Base-by-base conservation (phyloP, 2,888 invertebrate species). In the Dorcus parallelipipedus region DNA sequence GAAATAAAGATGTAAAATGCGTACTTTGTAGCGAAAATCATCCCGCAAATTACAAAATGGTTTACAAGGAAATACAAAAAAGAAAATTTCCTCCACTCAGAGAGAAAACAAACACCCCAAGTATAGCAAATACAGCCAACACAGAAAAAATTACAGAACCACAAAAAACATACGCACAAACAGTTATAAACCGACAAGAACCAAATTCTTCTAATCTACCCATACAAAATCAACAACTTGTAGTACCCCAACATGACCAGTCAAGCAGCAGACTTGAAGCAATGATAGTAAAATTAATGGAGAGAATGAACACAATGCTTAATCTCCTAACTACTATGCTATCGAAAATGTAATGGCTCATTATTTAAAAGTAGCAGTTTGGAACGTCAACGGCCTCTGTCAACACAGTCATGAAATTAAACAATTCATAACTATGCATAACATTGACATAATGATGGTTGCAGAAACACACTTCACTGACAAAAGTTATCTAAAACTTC, bases 31-130 rank as follows among this genome's bases (percentile, higher is more conserved):
- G 42, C 38, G 53, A 45, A 9, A 47, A 51, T 3, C 56, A 56
- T 42, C 47, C 56, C 9, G 61, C 56, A 9, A 56, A 59, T 20
- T 59, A 59, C 42, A 59, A 48, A 42, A 20, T 9, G 9, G n/a
- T 55, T 6, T 50, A 51, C 14, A 55, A 55, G 23, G 10, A 58
- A 49, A 26, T 49, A 3, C 58, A 49, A 33, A 53, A 41, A 48
- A 53, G 2, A 17, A 53, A 42, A 38, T 53, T 40, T 26, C 14
- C 58, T 10, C 45, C 40, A 5, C 23, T 38, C 38, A 52, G 39
- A 39, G 7, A 10, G 38, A 3, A 9, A 6, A n/a, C 7, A 14
- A 26, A 10, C 7, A 38, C 20, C 14, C 3, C 9, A 3, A 42
- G n/a, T 7, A 38, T 3, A n/a, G 38, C 9, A 5, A 8, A 23